Evolutionary conservation across 2,888 invertebrate genomes (phyloP), one percentile per base, ranked within the genome.

Genomic region (Pemphredon lugubris): DNA sequence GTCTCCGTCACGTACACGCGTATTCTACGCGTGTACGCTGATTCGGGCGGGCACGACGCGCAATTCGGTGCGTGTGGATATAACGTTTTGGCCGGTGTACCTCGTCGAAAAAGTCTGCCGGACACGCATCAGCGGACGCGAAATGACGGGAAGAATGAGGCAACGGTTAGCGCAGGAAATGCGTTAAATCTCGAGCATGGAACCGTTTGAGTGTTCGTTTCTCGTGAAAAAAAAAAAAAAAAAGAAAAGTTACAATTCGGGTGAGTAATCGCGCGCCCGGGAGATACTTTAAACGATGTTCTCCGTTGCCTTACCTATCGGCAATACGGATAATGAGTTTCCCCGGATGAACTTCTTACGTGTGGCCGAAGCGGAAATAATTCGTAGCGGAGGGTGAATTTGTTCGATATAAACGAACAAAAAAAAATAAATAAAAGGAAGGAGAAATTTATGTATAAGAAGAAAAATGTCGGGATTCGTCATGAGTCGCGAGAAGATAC

Each of bases 61-160:
- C 68, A 65, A 51, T 65, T 73, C 73, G 73, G 60, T 73, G 73
- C 73, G 65, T 73, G 65, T 73, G 72, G 72, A 64, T 72, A 58
- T 73, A 58, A 26, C 14, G 39, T 69, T 69, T 65, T 45, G 66
- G 51, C 34, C 34, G 59, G 32, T 70, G 61, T 40, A 37, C 47
- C 58, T 66, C 73, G 60, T 57, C 61, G 60, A 39, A 66, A 73
- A 73, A 79, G 68, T 76, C 72, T 76, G 61, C 65, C 61, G 79
- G 76, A 79, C 65, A 68, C 68, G 79, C 77, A 76, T 77, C 79
- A 72, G 72, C 61, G 76, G 79, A 65, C 76, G 76, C 76, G 76
- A 77, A 79, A 77, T 75, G 63, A 68, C 71, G 77, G 72, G 42
- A 79, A 68, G 76, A 73, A 73, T 60, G 65, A 71, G 53, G 48